Percentiles rank a stretch among this genome's conserved stretches.
These are phyloP conservation scores for Rhinogobius similis DNA, from an alignment of 2,113 vertebrate genomes.

Conservation along the genomic window DNA sequence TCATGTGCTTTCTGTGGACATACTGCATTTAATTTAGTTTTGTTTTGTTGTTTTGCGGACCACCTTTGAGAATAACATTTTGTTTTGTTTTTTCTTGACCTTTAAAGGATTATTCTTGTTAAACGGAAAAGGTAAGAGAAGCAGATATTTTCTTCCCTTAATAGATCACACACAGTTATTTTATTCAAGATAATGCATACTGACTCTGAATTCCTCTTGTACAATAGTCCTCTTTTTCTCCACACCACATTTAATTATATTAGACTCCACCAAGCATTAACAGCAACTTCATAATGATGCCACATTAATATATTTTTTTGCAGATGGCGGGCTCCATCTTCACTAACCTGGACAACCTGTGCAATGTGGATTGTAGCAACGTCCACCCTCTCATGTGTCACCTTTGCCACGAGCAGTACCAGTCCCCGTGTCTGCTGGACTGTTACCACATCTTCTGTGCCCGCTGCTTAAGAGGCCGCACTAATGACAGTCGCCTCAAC, in stretches of 20 bases:
- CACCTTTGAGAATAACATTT: constrained; percentile 6
- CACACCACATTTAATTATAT: neutral
- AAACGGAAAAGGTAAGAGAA: constrained; percentile 56
- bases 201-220: neutral
- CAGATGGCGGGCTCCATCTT: constrained; percentile 89
- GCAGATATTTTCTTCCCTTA: constrained; percentile 2
- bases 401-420: constrained; percentile 87
- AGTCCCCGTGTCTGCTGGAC: constrained; percentile 88
- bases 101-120: neutral
- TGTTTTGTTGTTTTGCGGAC: neutral
- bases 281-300: neutral
- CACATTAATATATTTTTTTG: neutral
- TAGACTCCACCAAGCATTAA: neutral
- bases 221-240: neutral
- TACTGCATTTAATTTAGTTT: constrained; percentile 25
- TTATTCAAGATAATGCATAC: neutral
- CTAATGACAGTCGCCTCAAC: constrained; percentile 77
- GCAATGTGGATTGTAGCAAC: constrained; percentile 77
- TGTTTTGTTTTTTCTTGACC: constrained; percentile 12
- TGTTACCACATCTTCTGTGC: constrained; percentile 93
- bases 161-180: neutral
- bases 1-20: constrained; percentile 40
- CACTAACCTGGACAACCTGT: constrained; percentile 74
- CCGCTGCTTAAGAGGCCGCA: constrained; percentile 84
- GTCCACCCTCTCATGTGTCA: constrained; percentile 88